phyloP scores from a whole-genome alignment of 2,888 invertebrate species.

The Tineola bisselliella region DNA sequence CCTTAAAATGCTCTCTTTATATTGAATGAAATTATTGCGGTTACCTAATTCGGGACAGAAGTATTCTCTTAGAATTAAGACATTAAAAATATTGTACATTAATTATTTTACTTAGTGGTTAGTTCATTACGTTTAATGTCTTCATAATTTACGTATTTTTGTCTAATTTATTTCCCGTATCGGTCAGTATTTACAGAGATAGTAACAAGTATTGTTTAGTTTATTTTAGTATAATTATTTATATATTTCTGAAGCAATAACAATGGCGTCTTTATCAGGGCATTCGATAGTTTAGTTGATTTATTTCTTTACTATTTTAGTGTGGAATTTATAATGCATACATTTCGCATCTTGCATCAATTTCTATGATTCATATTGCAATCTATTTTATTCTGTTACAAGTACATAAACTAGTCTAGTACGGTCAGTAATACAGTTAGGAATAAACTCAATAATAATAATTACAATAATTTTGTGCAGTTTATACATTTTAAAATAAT shows the following conservation, averaged over 20 bases:
- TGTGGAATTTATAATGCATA: background rate
- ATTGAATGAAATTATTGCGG: constrained; percentile 62
- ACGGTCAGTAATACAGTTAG: constrained; percentile 4
- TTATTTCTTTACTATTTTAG: background rate
- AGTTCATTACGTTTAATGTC: background rate
- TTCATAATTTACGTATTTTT: constrained; percentile 36
- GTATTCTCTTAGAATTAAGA: constrained; percentile 59
- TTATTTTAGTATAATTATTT: constrained; percentile 27
- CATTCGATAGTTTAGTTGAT: background rate
- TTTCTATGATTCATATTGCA: background rate
- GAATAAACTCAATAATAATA: background rate
- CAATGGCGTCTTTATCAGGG: constrained; percentile 2
- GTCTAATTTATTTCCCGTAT: constrained; percentile 64
- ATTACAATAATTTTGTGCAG: background rate
- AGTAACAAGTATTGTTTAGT: constrained; percentile 58
- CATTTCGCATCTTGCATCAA: background rate
- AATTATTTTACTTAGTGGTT: constrained; percentile 34
- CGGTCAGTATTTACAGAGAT: constrained; percentile 61
- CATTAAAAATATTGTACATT: constrained; percentile 52
- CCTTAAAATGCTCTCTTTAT: constrained; percentile 65
- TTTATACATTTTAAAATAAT: background rate
- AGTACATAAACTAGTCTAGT: background rate
- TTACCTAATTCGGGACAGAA: constrained; percentile 63
- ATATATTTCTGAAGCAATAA: constrained; percentile 31
- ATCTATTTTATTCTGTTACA: background rate